Evolutionary conservation across 2,797 vertebrate species (phyloP).

Genomic region (Coccyzus lansbergi): DNA sequence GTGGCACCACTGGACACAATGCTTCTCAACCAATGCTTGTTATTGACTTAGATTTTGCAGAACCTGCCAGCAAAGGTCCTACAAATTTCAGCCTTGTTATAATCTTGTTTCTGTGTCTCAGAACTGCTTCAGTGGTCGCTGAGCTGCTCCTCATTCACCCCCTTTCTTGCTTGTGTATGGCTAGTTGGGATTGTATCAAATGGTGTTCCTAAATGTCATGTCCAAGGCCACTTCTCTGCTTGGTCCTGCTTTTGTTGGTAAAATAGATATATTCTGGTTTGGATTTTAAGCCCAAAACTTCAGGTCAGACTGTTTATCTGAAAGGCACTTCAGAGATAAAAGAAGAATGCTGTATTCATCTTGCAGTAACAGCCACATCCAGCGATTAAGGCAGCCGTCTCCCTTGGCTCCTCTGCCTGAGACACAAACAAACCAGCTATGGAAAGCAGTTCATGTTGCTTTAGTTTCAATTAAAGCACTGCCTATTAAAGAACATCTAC

Average conservation of each 20-base stretch:
- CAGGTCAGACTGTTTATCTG: constrained; percentile 52
- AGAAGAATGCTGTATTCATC: constrained; percentile 63
- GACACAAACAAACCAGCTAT: constrained; percentile 2
- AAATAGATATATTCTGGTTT: constrained; percentile 33
- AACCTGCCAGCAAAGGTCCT: neutral
- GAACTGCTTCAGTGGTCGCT: neutral
- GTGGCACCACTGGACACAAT: neutral
- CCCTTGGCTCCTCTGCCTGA: constrained; percentile 19
- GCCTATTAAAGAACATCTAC: constrained; percentile 19
- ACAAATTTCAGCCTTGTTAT: neutral
- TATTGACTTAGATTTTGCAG: constrained; percentile 8
- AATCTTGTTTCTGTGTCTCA: neutral
- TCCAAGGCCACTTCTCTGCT: neutral
- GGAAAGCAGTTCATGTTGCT: constrained; percentile 5
- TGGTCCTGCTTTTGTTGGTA: constrained; percentile 13
- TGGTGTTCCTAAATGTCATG: neutral
- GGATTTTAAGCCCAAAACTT: constrained; percentile 34
- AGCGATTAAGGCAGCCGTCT: constrained; percentile 26
- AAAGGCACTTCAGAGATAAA: constrained; percentile 58
- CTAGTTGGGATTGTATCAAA: neutral
- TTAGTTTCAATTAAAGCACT: neutral
- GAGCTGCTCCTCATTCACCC: accelerated
- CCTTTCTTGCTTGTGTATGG: neutral
- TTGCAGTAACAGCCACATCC: constrained; percentile 44
- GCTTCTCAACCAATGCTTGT: neutral